Evolutionary conservation across 2,797 vertebrate genomes (phyloP), one percentile per base, ranked within the genome.

Genomic region (Cuniculus paca): DNA sequence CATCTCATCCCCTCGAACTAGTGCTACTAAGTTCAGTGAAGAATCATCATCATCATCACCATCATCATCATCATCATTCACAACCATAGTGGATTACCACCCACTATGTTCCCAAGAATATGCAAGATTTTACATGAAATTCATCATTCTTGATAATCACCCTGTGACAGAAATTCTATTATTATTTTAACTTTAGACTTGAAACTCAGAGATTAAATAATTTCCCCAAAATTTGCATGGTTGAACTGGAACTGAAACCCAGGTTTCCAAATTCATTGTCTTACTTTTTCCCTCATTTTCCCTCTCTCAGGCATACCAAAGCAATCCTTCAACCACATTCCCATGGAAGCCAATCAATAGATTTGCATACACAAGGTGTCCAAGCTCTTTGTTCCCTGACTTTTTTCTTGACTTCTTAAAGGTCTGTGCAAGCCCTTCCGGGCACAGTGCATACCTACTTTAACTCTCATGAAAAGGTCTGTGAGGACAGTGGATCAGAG

Each of bases 111-210:
- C 75, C n/a, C 60, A 24, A 11, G 16, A 89, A 8, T 17, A 11
- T 52, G 20, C 74, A 14, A 81, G 42, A n/a, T 87, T 79, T 90
- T 61, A 17, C 5, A 60, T 9, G n/a, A 74, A 61, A 68, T 36
- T 81, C 20, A 56, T 31, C 22, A 60, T 84, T 92, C 74, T 91
- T 77, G 39, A 79, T 50, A 65, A 58, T 90, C 22, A 54, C n/a
- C 5, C 22, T 36, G 1, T 52, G 54, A 85, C 31, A 24, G 36
- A 88, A 82, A 17, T 89, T 83, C 58, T 94, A 6, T 79, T 24
- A 45, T 54, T 54, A n/a, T 81, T 74, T 79, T 79, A 28, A 92
- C 70, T 89, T 96, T 61, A 60, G 52, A 79, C n/a, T 36, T 79
- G 72, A 93, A 72, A 36, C 45, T 86, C 70, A 75, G 60, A 95